These are phyloP conservation scores for Acromyrmex echinatior DNA, from an alignment of 1,140 invertebrate genomes.

Conservation along the genomic window DNA sequence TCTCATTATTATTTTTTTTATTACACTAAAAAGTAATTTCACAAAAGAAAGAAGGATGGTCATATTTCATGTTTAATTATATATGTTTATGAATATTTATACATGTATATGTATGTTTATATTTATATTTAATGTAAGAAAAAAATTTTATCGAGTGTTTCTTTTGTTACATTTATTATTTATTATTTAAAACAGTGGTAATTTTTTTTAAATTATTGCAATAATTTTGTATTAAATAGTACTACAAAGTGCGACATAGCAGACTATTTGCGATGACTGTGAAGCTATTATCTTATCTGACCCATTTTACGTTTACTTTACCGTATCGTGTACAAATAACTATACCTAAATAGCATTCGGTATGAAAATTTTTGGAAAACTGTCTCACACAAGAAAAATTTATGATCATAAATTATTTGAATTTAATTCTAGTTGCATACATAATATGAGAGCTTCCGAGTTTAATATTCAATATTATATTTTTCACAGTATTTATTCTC, in stretches of 20 bases:
- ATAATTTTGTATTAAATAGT: neutral
- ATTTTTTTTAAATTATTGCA: neutral
- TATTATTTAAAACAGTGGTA: neutral
- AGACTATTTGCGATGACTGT: slow-evolving; percentile 16
- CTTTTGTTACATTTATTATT: no score
- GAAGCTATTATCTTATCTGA: slow-evolving; percentile 56
- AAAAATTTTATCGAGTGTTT: no score
- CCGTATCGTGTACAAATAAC: slow-evolving; percentile 25
- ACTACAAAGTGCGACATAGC: neutral
- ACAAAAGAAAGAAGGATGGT: no score
- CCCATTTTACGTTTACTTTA: slow-evolving; percentile 54
- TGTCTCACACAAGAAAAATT: neutral
- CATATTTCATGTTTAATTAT: no score
- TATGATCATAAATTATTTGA: neutral
- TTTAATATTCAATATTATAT: slow-evolving; percentile 23
- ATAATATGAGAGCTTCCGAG: neutral
- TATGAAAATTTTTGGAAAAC: neutral
- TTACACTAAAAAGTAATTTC: no score
- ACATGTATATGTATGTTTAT: no score
- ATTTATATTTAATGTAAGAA: no score
- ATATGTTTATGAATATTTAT: no score
- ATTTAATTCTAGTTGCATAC: neutral
- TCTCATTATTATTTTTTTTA: no score
- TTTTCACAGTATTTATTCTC: neutral
- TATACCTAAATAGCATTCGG: slow-evolving; percentile 11